Conservation (phyloP, 2,113 vertebrate genomes). For the Todiramphus saurophagus region DNA sequence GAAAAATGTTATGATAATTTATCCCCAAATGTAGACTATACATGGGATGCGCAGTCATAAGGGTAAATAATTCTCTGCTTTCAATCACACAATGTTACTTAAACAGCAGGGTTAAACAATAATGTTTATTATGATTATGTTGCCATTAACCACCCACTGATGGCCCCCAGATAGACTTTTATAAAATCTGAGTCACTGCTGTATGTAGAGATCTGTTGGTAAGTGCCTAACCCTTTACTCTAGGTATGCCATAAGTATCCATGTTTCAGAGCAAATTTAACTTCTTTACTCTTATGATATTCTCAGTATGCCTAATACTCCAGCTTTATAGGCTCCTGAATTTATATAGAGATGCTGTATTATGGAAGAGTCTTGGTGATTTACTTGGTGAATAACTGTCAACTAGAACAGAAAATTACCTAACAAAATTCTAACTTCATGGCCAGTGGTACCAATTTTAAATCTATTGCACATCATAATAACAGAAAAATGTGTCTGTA, state of each 20-base stretch:
- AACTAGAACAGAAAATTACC: not conserved
- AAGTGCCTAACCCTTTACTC: not conserved
- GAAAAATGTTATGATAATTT: not conserved
- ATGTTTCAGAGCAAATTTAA: not conserved
- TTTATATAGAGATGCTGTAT: not conserved
- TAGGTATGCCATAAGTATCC: not conserved
- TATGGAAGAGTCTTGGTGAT: not conserved
- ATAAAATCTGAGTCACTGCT: not conserved
- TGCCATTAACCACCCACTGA: slow-evolving; percentile 33
- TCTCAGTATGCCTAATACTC: not conserved
- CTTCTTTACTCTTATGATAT: not conserved
- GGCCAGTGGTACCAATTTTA: not conserved
- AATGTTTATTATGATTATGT: slow-evolving; percentile 20
- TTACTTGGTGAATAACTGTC: not conserved
- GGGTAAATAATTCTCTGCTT: slow-evolving; percentile 16
- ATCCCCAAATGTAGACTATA: not conserved
- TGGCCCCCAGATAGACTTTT: slow-evolving; percentile 30
- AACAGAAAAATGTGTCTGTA: not conserved
- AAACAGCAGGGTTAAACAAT: slow-evolving; percentile 44
- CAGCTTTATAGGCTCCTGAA: not conserved
- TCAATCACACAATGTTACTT: not conserved
- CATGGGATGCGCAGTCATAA: not conserved
- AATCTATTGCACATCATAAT: not conserved
- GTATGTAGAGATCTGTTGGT: not conserved
- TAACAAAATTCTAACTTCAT: not conserved